A percentile compares a stretch with the other conserved stretches of the same genome.
Evolutionary conservation across 2,888 invertebrate genomes (phyloP).

Genomic region (Agrotis segetum): DNA sequence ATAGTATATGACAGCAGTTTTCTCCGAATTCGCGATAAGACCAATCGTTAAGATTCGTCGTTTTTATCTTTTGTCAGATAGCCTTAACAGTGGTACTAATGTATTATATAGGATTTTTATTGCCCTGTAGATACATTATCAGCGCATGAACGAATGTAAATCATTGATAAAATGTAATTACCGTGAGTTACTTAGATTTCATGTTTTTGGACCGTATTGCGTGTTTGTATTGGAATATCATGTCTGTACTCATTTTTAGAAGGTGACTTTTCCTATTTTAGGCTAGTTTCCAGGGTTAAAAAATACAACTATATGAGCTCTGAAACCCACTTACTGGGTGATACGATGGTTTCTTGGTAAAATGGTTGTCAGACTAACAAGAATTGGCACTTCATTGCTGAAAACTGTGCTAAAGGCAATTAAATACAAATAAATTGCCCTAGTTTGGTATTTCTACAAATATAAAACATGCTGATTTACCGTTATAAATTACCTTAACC

Average conservation of each 20-base stretch:
- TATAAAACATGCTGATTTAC: neutral
- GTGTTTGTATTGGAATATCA: conserved; percentile 2
- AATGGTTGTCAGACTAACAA: too few species aligned
- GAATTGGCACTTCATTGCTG: too few species aligned
- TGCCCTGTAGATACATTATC: conserved; percentile 76
- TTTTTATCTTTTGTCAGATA: conserved; percentile 85
- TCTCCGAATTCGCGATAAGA: conserved; percentile 82
- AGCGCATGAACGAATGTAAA: conserved; percentile 70
- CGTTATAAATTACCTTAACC: neutral
- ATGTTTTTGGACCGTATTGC: conserved; percentile 29
- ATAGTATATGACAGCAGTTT: conserved; percentile 67
- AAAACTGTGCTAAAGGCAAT: neutral
- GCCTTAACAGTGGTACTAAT: conserved; percentile 77
- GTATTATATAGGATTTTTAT: conserved; percentile 83
- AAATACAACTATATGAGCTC: too few species aligned
- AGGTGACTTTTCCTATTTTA: neutral
- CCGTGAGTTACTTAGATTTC: conserved; percentile 45
- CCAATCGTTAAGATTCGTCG: conserved; percentile 83
- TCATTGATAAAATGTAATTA: conserved; percentile 70
- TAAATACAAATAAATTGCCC: neutral
- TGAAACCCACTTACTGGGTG: too few species aligned
- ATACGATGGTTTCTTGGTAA: too few species aligned
- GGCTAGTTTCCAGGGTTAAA: too few species aligned
- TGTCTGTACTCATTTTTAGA: neutral
- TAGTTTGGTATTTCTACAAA: neutral